Conservation (phyloP, 2,113 vertebrate genomes). For the Paramormyrops kingsleyae region DNA sequence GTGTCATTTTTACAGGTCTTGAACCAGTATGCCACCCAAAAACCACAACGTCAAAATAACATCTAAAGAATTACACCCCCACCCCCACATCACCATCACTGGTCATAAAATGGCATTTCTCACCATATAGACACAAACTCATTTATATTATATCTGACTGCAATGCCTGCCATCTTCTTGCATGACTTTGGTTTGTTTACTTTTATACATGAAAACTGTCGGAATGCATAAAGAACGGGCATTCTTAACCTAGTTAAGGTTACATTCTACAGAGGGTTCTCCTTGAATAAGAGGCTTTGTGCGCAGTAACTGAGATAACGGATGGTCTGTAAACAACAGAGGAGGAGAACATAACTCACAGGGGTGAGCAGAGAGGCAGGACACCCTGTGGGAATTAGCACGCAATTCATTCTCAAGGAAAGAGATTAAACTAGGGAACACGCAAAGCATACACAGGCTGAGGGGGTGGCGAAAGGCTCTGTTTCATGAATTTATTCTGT, state of each 20-base stretch:
- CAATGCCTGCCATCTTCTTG: not conserved
- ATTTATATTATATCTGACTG: not conserved
- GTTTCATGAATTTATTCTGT: not conserved
- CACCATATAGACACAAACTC: not conserved
- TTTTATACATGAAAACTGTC: not conserved
- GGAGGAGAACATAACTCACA: not conserved
- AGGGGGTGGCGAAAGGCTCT: not conserved
- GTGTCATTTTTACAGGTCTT: not conserved
- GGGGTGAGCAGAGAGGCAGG: not conserved
- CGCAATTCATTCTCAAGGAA: not conserved
- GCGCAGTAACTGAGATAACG: not conserved
- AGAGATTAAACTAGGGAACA: not conserved
- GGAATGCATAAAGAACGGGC: not conserved
- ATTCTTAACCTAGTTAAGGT: not conserved
- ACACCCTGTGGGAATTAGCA: not conserved
- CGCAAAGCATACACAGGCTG: not conserved
- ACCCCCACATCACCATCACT: not conserved
- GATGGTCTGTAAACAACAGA: conserved; percentile 6
- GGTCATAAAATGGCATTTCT: not conserved
- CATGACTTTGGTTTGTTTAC: not conserved
- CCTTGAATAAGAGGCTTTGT: not conserved
- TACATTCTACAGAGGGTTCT: not conserved
- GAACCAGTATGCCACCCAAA: not conserved
- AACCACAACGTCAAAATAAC: not conserved
- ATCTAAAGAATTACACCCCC: not conserved